Base-by-base conservation (phyloP, 2,113 vertebrate species). In the Chelonoidis abingdonii region DNA sequence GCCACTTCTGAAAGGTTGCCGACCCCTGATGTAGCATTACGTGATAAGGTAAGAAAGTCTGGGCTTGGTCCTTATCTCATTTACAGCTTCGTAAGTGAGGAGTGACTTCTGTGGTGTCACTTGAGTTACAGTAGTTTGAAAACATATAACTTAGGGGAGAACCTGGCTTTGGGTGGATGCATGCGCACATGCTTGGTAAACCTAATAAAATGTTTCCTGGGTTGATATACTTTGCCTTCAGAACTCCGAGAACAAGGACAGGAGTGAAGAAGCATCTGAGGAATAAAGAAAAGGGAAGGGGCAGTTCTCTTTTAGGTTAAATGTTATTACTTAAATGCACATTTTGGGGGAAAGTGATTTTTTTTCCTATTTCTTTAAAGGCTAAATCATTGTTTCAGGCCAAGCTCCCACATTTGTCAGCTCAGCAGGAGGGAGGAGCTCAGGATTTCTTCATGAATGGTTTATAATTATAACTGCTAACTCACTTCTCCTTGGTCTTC, bases 381-480 rank as follows among this genome's bases (percentile, higher is more conserved):
- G 21, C 35, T 0, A 1, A 85, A 83, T 27, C 2, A 12, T 0
- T 44, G 2, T 89, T 83, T 90, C 31, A 35, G 29, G 59, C 31
- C 59, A 65, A 31, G 17, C 14, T 65, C 59, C 6, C 14, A 65
- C 31, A 35, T 65, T 17, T 65, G 14, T 65, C 31, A 1, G 29
- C 87, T 86, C 59, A 83, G 3, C 21, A 35, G 9, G 6, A 41
- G 44, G 87, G 25, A 87, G 41, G 5, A 81, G 79, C 38, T 27
- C 14, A 92, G 49, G 9, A 93, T 14, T 7, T 5, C 16, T 2
- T 44, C 38, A 21, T 89, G 44, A 89, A 2, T 38, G 0, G 56
- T 85, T 92, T 87, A 29, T 62, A 53, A 89, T 65, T 84, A 88
- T 12, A 35, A 10, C 49, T 2, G n/a, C 57, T 90, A 78, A 54